phyloP scores from a whole-genome alignment of 2,888 invertebrate genomes.

The Parthenolecanium corni region DNA sequence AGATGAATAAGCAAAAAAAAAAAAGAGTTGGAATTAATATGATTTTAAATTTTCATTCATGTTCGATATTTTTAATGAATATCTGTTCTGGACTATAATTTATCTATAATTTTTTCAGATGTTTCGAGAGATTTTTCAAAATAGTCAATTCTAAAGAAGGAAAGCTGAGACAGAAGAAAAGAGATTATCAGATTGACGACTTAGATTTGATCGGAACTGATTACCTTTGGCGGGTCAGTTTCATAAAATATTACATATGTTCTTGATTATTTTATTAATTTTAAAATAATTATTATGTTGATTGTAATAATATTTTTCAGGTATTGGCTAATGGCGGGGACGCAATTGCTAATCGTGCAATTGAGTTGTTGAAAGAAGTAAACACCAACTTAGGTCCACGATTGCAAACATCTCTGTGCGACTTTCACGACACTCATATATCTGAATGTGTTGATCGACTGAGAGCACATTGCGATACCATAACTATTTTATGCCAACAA shows the following conservation, averaged over 20 bases:
- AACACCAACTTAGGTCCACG: constrained; percentile 85
- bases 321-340: constrained; percentile 81
- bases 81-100: no score
- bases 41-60: no score
- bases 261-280: not conserved
- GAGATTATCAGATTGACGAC: constrained; percentile 79
- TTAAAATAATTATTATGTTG: not conserved
- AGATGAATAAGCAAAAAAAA: no score
- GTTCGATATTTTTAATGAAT: no score
- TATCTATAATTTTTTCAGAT: constrained; percentile 38
- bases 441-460: constrained; percentile 83
- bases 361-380: constrained; percentile 81
- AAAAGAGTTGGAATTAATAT: no score
- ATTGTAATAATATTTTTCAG: constrained; percentile 38
- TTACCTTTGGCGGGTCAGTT: constrained; percentile 80
- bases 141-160: constrained; percentile 91
- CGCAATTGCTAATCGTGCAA: constrained; percentile 84
- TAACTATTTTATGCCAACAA: constrained; percentile 44
- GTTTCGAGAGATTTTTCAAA: constrained; percentile 76
- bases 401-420: constrained; percentile 61
- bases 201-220: constrained; percentile 91
- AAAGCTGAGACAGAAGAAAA: constrained; percentile 74
- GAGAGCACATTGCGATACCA: constrained; percentile 73
- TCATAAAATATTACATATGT: not conserved
- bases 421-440: constrained; percentile 85